A percentile compares a stretch with the other conserved stretches of the same genome.
These are phyloP conservation scores for Paedocypris micromegethes DNA, from an alignment of 2,797 vertebrate genomes.

Conservation along the genomic window DNA sequence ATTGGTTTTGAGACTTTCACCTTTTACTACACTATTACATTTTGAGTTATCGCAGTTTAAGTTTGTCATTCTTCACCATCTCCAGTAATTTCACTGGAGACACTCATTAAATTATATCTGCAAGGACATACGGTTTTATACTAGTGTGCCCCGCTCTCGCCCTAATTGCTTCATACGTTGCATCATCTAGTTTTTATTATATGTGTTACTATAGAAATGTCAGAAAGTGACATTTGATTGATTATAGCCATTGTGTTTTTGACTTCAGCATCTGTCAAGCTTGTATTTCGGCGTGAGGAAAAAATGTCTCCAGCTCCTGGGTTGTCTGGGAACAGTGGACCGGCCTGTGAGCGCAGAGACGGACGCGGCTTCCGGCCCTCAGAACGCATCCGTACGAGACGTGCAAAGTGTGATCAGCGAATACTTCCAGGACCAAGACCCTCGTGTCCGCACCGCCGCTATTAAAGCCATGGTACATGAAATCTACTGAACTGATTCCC, in stretches of 20 bases:
- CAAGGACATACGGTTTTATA: too few species aligned
- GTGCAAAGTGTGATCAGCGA: slow-evolving; percentile 92
- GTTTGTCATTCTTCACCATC: too few species aligned
- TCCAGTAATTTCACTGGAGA: too few species aligned
- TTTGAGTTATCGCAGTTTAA: too few species aligned
- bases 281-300: slow-evolving; percentile 91
- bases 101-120: too few species aligned
- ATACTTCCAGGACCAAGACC: slow-evolving; percentile 92
- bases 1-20: too few species aligned
- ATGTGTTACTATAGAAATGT: too few species aligned
- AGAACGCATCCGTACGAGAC: slow-evolving; percentile 71
- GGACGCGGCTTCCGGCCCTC: slow-evolving; percentile 56
- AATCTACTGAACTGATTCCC: background rate
- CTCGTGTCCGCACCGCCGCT: slow-evolving; percentile 88
- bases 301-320: slow-evolving; percentile 90
- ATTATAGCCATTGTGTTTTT: background rate
- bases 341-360: slow-evolving; percentile 70
- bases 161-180: too few species aligned
- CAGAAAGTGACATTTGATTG: too few species aligned
- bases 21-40: too few species aligned
- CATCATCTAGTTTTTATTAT: too few species aligned
- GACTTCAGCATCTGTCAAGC: slow-evolving; percentile 79
- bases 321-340: slow-evolving; percentile 82
- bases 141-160: too few species aligned
- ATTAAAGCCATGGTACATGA: slow-evolving; percentile 89